Evolutionary conservation across 2,113 vertebrate genomes (phyloP), one percentile per base, ranked within the genome.

Genomic region (Boulengerochromis microlepis): DNA sequence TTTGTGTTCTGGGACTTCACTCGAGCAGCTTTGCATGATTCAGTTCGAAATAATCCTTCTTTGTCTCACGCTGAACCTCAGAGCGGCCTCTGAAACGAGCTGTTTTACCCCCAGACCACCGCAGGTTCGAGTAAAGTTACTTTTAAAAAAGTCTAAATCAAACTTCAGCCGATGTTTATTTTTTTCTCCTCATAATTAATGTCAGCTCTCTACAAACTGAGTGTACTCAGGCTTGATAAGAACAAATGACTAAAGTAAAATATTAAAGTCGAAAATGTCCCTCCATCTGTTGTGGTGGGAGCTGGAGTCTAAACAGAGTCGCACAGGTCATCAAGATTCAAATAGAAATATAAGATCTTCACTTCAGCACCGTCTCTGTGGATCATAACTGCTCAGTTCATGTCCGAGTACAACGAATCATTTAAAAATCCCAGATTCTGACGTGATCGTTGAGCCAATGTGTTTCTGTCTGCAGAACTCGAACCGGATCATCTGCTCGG

Each of bases 401-500:
- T 0, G 26, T 59, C 26, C 5, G 15, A 59, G 56, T 59, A 5
- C 56, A 5, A 59, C 26, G 50, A 4, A 10, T 61, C 5, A 10
- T 61, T 33, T 16, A 59, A 57, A 59, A 59, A 12, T n/a, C 61
- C 1, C 61, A 38, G 31, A 35, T 19, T 2, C 4, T 69, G 35
- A 78, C 16, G 16, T n/a, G 26, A n/a, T 8, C 11, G 19, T 0
- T 40, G 11, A 6, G 19, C 15, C 6, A 7, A 0, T 5, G 2
- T 4, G n/a, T 10, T 26, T 38, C 13, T 29, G 19, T 57, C 6
- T 74, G 22, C 78, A 97, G 97, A 98, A 98, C 94, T 99, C 98
- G 0, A 97, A 96, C 86, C 96, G 97, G 5, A 98, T 99, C 95
- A 98, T 99, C 93, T 97, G 97, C 87, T 96, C 96, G 0, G 96